Base-by-base conservation (phyloP, 2,797 vertebrate genomes). In the Acestrorhynchus altus region DNA sequence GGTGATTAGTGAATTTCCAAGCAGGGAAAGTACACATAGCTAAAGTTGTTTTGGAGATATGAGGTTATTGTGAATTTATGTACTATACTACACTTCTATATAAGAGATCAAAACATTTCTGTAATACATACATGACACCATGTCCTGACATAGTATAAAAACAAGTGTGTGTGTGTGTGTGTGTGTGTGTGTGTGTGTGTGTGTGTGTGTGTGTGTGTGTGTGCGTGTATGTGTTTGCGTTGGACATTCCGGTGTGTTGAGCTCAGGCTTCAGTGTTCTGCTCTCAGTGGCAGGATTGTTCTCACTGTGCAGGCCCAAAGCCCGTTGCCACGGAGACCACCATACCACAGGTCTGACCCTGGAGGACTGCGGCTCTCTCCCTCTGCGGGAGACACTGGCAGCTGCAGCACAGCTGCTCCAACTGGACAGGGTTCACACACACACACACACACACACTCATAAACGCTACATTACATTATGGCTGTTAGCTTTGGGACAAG, bases 331-430 rank as follows among this genome's bases (percentile, higher is more conserved):
- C 89, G 93, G 96, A 95, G 94, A 97, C 96, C 93, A 91, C 94
- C 95, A 96, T 96, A 96, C 95, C 95, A 96, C 92, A 94, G 94
- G 91, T 93, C 93, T 95, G 95, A 96, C 95, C 96, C 95, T 92
- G 84, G 95, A 95, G 94, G 94, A 94, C 94, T 95, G 92, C 93
- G 92, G 91, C 91, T 89, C 86, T 91, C 90, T 90, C 87, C 90
- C 91, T 85, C 93, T 91, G 94, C 93, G 90, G 94, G 92, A 89
- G 94, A 83, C 89, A 87, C 90, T 92, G 93, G 95, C 96, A 97
- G 96, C 96, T 97, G 96, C 94, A 94, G 92, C 92, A 95, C 96
- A 97, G 96, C 96, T 84, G 83, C 77, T 73, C 73, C 47, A 35
- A 40, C 54, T 44, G 8, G 74, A 72, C 68, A 59, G 31, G 31